Percentiles rank a stretch among this genome's conserved stretches.
Conservation (phyloP, 1,140 invertebrate species). For the Drosophila sulfurigaster region DNA sequence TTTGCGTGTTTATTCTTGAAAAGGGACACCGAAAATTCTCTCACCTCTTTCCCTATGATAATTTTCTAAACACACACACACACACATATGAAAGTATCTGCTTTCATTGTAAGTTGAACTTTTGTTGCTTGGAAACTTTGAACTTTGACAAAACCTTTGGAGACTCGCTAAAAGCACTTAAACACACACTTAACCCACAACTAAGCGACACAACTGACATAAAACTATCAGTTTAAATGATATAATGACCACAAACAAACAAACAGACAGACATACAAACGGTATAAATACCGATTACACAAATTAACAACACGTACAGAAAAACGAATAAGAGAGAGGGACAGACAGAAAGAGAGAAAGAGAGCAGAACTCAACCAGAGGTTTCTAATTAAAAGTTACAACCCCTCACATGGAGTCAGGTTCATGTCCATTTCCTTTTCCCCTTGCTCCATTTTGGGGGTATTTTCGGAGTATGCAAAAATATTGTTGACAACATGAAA, state of each 20-base stretch:
- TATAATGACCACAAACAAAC: conserved; percentile 57
- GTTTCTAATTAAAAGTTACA: conserved; percentile 76
- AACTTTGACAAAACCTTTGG: conserved; percentile 46
- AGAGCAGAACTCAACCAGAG: conserved; percentile 16
- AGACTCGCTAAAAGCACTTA: conserved; percentile 24
- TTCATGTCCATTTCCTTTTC: neutral
- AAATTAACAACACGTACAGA: conserved; percentile 56
- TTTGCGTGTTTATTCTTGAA: conserved; percentile 5
- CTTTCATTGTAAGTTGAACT: conserved; percentile 29
- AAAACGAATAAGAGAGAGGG: neutral
- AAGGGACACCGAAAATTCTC: conserved; percentile 4
- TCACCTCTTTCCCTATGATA: conserved; percentile 24
- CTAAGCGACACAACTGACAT: conserved; percentile 16
- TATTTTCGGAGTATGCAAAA: conserved; percentile 44
- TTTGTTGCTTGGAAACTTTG: conserved; percentile 40
- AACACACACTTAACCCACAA: conserved; percentile 47
- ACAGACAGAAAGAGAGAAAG: neutral
- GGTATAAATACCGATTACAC: conserved; percentile 64
- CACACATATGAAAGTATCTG: neutral
- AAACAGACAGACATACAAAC: conserved; percentile 7
- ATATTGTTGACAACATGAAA: conserved; percentile 70
- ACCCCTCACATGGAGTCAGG: conserved; percentile 27
- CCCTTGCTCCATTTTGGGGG: neutral
- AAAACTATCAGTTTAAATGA: conserved; percentile 51
- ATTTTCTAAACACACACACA: conserved; percentile 18